Evolutionary conservation across 1,140 invertebrate genomes (phyloP).

Genomic region (Subanguina moxae): DNA sequence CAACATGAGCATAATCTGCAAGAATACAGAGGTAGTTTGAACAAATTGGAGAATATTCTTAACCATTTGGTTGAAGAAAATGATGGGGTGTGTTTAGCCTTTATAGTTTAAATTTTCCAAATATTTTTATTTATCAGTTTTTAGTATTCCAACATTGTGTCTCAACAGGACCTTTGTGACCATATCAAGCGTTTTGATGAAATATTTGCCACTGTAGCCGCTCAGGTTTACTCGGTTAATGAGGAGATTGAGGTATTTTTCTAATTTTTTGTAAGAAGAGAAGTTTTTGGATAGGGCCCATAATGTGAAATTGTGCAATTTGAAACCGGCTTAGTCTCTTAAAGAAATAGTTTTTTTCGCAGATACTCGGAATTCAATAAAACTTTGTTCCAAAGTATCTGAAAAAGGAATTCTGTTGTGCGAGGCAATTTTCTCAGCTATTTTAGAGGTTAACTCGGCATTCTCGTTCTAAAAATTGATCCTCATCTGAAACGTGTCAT

Average conservation of each 20-base stretch:
- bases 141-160: neutral
- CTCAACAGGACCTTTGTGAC: neutral
- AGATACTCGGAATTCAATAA: too few species aligned
- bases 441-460: too few species aligned
- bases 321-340: too few species aligned
- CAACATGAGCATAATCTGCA: neutral
- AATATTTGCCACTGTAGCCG: neutral
- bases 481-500: too few species aligned
- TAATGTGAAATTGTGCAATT: too few species aligned
- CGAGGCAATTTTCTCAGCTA: too few species aligned
- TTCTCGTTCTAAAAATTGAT: too few species aligned
- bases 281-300: too few species aligned
- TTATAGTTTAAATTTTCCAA: neutral
- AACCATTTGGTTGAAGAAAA: neutral
- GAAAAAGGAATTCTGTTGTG: too few species aligned
- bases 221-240: neutral
- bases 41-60: conserved; percentile 1
- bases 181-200: neutral
- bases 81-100: neutral
- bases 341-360: too few species aligned
- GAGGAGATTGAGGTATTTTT: neutral
- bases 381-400: too few species aligned
- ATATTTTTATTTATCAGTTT: neutral
- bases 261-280: too few species aligned
- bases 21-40: neutral